Percentiles rank a stretch among this genome's conserved stretches.
Conservation (phyloP, 2,113 vertebrate genomes). For the Urocynchramus pylzowi region DNA sequence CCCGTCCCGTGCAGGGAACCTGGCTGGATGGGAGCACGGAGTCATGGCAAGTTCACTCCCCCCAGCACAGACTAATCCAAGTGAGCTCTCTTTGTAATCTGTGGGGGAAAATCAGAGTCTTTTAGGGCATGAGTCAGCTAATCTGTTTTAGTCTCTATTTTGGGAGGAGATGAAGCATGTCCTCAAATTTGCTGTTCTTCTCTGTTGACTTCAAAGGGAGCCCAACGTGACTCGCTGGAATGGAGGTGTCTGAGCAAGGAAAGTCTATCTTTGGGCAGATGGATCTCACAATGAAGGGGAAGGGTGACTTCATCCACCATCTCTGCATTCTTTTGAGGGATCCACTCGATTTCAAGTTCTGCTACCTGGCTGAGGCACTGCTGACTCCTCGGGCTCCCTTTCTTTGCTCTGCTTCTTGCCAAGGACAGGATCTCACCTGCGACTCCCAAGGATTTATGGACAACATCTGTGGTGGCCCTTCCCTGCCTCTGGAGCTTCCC, state of each 20-base stretch:
- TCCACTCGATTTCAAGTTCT: background rate
- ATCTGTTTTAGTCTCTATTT: constrained; percentile 39
- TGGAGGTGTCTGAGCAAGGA: background rate
- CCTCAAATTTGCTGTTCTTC: background rate
- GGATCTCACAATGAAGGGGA: background rate
- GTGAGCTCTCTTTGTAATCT: background rate
- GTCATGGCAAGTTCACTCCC: accelerated
- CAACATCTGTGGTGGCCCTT: background rate
- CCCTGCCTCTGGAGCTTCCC: background rate
- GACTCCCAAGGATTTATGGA: background rate
- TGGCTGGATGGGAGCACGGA: accelerated
- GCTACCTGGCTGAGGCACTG: background rate
- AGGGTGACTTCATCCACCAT: background rate
- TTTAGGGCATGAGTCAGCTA: constrained; percentile 38
- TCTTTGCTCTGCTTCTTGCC: background rate
- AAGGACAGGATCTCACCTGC: background rate
- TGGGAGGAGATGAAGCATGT: constrained; percentile 16
- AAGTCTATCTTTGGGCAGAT: constrained; percentile 12
- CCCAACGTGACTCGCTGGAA: background rate
- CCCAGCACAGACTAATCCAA: background rate
- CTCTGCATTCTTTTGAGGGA: background rate
- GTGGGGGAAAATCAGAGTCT: background rate
- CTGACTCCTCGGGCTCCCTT: background rate
- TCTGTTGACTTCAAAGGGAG: background rate
- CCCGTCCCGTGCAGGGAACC: accelerated